Percentiles rank a stretch among this genome's conserved stretches.
Conservation (phyloP, 2,888 invertebrate genomes). For the Acleris cristana region DNA sequence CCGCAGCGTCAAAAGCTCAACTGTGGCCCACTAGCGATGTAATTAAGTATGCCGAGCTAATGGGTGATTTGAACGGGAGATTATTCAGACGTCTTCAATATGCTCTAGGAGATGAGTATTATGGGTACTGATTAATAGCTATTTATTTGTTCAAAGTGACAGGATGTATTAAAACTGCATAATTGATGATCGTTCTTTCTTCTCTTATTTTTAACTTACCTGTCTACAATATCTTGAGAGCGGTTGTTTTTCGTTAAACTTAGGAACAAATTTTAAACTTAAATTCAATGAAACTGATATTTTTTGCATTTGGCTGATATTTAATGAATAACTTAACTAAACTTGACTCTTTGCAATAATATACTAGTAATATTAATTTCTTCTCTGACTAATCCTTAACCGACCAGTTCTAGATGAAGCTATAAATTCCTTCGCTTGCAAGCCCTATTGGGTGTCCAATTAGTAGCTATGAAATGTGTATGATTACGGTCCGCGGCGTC, state of each 20-base stretch:
- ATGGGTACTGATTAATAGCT: slow-evolving; percentile 34
- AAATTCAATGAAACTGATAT: too few species aligned
- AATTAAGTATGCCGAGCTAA: slow-evolving; percentile 76
- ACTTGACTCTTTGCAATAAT: not conserved
- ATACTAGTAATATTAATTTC: not conserved
- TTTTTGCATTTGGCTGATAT: too few species aligned
- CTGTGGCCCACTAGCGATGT: slow-evolving; percentile 73
- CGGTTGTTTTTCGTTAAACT: not conserved
- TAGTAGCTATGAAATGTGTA: slow-evolving; percentile 38
- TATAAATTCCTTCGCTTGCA: slow-evolving; percentile 35
- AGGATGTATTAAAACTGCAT: slow-evolving; percentile 31
- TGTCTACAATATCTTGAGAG: not conserved
- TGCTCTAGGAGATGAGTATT: slow-evolving; percentile 33
- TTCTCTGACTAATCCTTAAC: slow-evolving; percentile 22
- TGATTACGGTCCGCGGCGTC: slow-evolving; percentile 29
- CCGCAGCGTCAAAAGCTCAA: slow-evolving; percentile 81
- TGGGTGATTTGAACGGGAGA: slow-evolving; percentile 67
- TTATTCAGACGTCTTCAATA: slow-evolving; percentile 36
- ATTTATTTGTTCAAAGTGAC: slow-evolving; percentile 34
- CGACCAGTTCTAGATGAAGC: slow-evolving; percentile 35
- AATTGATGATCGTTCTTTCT: slow-evolving; percentile 10
- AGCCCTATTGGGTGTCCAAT: slow-evolving; percentile 37
- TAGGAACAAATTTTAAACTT: too few species aligned
- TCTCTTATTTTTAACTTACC: not conserved
- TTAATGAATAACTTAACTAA: not conserved